Base-by-base conservation (phyloP, 2,888 invertebrate species). In the Orchesella flavescens region DNA sequence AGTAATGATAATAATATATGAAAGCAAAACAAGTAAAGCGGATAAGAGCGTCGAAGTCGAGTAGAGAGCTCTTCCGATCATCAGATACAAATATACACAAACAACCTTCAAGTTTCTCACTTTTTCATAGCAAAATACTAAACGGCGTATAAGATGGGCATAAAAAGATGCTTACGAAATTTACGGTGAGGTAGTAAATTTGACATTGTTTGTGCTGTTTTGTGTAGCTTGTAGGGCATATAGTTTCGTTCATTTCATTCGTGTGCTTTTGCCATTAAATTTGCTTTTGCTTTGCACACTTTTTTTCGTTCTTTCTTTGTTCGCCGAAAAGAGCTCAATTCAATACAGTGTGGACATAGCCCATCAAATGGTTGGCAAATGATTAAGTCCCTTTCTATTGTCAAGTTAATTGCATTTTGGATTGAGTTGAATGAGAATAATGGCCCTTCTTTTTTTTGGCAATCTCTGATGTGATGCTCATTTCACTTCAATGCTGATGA, bases 391-490 rank as follows among this genome's bases (percentile, higher is more conserved):
- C 53, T 63, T 46, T 75, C 86, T 72, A 86, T 87, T 87, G 87
- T 87, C 65, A 63, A 86, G 83, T 86, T 87, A 86, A 87, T 87
- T 87, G 86, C 87, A 86, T 86, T 86, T 84, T 77, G 55, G 74
- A 63, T 65, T 65, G 65, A 65, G 75, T 65, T 65, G 65, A 75
- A 65, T 75, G 63, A 34, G 65, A 75, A 63, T 43, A 63, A 63
- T 75, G 53, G 65, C 34, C 34, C 34, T 34, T 34, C 34, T 34
- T 34, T n/a, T 24, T 63, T 3, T 23, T 34, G 49, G 23, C 74
- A 49, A 66, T 34, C 10, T 10, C n/a, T 9, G 44, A 7, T 44
- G 23, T n/a, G 46, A 65, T 61, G 23, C 34, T 75, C 65, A 75
- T 49, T 75, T 75, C 59, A 21, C n/a, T 44, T n/a, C 23, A 15